Percentiles rank a stretch among this genome's conserved stretches.
phyloP scores from a whole-genome alignment of 2,888 invertebrate genomes.

The Beris morrisii region DNA sequence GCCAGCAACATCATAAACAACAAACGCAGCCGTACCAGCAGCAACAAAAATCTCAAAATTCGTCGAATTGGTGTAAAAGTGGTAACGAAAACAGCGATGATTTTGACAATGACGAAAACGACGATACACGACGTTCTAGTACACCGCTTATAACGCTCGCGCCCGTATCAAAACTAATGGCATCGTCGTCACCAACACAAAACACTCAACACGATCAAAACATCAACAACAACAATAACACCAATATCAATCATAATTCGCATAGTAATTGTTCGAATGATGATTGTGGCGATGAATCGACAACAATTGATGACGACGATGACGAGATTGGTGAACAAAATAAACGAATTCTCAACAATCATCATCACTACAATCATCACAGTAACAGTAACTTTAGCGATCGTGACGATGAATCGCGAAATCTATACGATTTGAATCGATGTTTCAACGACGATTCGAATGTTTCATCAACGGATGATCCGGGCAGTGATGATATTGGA shows the following conservation, averaged over 20 bases:
- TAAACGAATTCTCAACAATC: not conserved
- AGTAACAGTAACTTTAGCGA: constrained; percentile 8
- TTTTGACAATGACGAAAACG: not conserved
- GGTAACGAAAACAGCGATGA: not conserved
- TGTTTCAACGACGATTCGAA: constrained; percentile 27
- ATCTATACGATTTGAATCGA: constrained; percentile 21
- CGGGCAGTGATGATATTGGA: constrained; percentile 8
- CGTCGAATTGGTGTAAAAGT: not conserved
- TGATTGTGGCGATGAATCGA: constrained; percentile 23
- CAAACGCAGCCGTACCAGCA: not conserved
- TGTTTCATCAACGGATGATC: constrained; percentile 20
- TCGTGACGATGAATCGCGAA: constrained; percentile 14
- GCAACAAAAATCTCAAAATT: not conserved
- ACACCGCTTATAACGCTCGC: constrained; percentile 35
- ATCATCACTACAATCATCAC: not conserved
- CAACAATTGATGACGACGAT: constrained; percentile 20
- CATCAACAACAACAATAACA: constrained; percentile 15
- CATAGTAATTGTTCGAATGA: constrained; percentile 12
- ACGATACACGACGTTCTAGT: constrained; percentile 1
- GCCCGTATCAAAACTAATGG: constrained; percentile 38
- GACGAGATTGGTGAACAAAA: constrained; percentile 24
- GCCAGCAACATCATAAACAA: not conserved
- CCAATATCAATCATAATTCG: constrained; percentile 10
- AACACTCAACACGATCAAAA: not conserved
- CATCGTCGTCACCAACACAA: constrained; percentile 12